Percentiles rank a stretch among this genome's conserved stretches.
phyloP scores from a whole-genome alignment of 2,888 invertebrate genomes.

The Dendrolimus houi region DNA sequence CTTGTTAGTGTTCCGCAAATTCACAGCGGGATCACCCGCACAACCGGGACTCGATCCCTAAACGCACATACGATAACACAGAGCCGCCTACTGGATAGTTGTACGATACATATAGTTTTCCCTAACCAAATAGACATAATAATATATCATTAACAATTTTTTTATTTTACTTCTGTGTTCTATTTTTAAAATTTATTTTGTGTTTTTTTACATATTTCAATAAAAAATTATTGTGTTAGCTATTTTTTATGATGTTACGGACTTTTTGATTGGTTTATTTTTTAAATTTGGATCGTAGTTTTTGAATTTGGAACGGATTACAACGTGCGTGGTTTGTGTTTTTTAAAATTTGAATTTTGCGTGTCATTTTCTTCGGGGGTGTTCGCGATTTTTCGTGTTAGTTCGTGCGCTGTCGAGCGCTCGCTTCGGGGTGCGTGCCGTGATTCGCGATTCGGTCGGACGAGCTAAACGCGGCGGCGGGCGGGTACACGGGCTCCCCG shows the following conservation, averaged over 20 bases:
- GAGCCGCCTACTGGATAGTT: conserved; percentile 58
- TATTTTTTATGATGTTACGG: conserved; percentile 1
- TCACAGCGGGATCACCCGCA: conserved; percentile 75
- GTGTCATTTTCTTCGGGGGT: conserved; percentile 19
- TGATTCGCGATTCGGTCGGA: conserved; percentile 84
- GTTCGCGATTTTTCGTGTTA: conserved; percentile 44
- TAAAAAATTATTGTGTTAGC: neutral
- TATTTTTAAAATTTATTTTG: neutral
- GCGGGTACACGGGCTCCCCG: conserved; percentile 87
- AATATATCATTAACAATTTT: neutral
- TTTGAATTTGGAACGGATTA: neutral
- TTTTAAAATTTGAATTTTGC: conserved; percentile 19
- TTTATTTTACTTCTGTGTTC: neutral
- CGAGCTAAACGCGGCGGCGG: conserved; percentile 83
- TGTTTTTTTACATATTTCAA: neutral
- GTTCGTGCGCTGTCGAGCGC: conserved; percentile 58
- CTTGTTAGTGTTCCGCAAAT: conserved; percentile 76
- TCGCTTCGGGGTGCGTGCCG: conserved; percentile 47
- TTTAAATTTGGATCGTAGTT: conserved; percentile 8
- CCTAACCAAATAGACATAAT: neutral
- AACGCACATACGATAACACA: conserved; percentile 68
- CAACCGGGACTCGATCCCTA: conserved; percentile 70
- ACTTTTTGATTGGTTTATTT: neutral
- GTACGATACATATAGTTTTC: neutral
- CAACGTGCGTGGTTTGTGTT: neutral